These are phyloP conservation scores for Vanessa atalanta DNA, from an alignment of 1,140 invertebrate species.

Conservation along the genomic window DNA sequence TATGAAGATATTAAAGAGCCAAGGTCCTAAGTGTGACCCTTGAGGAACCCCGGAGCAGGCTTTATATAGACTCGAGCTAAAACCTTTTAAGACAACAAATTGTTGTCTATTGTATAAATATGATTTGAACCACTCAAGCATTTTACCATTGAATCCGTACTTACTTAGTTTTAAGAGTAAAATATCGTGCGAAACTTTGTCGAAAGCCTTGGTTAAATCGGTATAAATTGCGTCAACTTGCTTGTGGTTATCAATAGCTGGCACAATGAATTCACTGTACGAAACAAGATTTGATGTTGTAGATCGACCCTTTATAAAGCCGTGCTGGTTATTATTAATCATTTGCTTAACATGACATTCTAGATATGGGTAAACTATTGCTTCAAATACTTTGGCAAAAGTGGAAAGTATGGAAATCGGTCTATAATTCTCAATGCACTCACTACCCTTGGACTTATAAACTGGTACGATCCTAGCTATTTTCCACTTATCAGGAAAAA, in stretches of 20 bases:
- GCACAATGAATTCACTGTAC: conserved; percentile 3
- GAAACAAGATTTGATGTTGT: conserved; percentile 21
- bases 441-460: background rate
- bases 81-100: conserved; percentile 1
- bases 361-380: conserved; percentile 15
- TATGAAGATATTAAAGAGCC: conserved; percentile 9
- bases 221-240: conserved; percentile 15
- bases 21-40: background rate
- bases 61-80: background rate
- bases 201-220: conserved; percentile 5
- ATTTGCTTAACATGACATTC: conserved; percentile 18
- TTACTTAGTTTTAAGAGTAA: conserved; percentile 8
- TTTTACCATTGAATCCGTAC: background rate
- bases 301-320: conserved; percentile 17
- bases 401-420: conserved; percentile 3
- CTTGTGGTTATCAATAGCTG: background rate
- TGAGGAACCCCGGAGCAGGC: too few species aligned
- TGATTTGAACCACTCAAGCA: too few species aligned
- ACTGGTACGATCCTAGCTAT: conserved; percentile 3
- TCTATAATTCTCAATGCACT: conserved; percentile 5
- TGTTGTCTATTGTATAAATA: background rate
- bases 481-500: conserved; percentile 12
- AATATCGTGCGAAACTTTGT: conserved; percentile 5
- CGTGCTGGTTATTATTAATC: conserved; percentile 17
- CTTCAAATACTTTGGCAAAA: conserved; percentile 4